Base-by-base conservation (phyloP, 2,797 vertebrate species). In the Enteromius unitaeniatus region DNA sequence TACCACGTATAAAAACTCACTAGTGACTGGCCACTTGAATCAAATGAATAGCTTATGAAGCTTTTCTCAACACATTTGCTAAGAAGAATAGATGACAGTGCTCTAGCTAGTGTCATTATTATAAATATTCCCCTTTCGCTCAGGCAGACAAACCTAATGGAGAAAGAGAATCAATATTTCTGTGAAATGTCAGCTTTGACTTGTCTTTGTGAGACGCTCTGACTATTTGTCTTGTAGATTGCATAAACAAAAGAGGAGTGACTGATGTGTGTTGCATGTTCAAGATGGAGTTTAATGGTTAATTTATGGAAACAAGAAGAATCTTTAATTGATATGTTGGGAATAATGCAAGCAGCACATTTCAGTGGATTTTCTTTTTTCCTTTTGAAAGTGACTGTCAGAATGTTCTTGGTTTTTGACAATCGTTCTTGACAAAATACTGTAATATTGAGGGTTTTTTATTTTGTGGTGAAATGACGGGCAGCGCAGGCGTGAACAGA, bases 171-270 rank as follows among this genome's bases (percentile, higher is more conserved):
- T 83, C 78, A 58, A 87, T 77, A 76, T 78, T 83, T 81, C 53
- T 78, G 55, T 74, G 60, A 84, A 83, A 55, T 86, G 78, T 78
- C 78, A 81, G 51, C 51, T 78, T 77, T 80, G 79, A 60, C 82
- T 64, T 81, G 78, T 81, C 78, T 77, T 60, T 49, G 62, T 47
- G 64, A 58, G 26, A 53, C 0, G 21, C 51, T 49, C 55, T 19
- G 53, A n/a, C 51, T 81, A 83, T 85, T 81, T 85, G 60, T 83
- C 78, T 72, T 83, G 28, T 47, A 58, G 47, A 78, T 67, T 82
- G 49, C 78, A 86, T 84, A 80, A 84, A 88, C 84, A 78, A 76
- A 76, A 26, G 49, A 86, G 79, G 74, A 76, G 34, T 37, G 68
- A 58, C 37, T 79, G 74, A 76, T 74, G 67, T 69, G 40, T 67